A percentile compares a stretch with the other conserved stretches of the same genome.
Conservation (phyloP, 2,113 vertebrate genomes). For the Heliornis fulica region DNA sequence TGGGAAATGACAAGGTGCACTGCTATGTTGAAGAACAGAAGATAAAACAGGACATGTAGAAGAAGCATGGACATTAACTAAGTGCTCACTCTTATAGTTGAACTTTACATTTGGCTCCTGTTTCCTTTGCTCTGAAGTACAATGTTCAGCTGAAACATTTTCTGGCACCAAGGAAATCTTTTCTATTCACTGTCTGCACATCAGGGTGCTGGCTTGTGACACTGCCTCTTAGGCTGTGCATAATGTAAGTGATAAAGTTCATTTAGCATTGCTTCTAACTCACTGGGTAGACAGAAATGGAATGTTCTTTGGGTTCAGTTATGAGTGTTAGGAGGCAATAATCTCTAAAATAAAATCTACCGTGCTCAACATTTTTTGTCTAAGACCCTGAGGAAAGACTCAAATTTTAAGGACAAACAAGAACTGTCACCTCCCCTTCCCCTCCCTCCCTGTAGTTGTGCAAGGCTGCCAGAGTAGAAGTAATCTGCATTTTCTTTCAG, state of each 20-base stretch:
- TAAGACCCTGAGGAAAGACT: neutral
- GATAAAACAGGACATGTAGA: neutral
- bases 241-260: neutral
- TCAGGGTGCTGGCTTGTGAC: neutral
- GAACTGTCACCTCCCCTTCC: neutral
- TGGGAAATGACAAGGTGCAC: neutral
- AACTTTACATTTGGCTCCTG: neutral
- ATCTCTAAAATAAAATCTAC: neutral
- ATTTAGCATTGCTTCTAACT: neutral
- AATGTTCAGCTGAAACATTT: neutral
- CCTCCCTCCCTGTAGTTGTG: neutral
- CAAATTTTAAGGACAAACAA: neutral
- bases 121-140: neutral
- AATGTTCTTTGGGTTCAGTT: neutral
- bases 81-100: neutral
- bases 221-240: neutral
- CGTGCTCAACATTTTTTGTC: neutral
- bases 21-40: neutral
- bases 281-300: neutral
- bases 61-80: neutral
- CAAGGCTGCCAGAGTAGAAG: neutral
- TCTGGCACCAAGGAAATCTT: neutral
- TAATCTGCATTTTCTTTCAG: neutral
- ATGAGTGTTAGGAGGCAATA: neutral
- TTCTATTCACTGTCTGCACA: neutral